Evolutionary conservation across 2,888 invertebrate species (phyloP).

Genomic region (Agapostemon virescens): DNA sequence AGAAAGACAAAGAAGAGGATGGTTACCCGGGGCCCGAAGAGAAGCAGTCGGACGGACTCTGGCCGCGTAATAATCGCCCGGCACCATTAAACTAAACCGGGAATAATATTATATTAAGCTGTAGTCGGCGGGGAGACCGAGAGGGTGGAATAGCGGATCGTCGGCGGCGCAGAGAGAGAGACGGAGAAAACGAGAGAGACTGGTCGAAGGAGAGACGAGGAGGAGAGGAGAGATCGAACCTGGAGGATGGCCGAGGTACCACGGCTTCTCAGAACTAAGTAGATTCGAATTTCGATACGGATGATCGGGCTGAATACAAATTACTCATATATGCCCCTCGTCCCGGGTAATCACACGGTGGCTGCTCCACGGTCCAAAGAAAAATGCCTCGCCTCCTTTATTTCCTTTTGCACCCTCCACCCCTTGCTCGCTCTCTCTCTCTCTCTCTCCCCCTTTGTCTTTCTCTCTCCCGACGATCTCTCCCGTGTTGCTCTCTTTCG

Average conservation of each 20-base stretch:
- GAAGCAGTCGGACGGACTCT: constrained; percentile 71
- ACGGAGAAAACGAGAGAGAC: too few relatives aligned
- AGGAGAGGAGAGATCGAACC: constrained; percentile 60
- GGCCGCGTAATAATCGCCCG: constrained; percentile 80
- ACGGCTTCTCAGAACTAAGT: constrained; percentile 80
- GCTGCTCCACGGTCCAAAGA: constrained; percentile 77
- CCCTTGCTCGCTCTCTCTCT: constrained; percentile 39
- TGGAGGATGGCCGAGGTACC: constrained; percentile 65
- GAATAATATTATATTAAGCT: constrained; percentile 81
- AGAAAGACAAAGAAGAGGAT: not conserved
- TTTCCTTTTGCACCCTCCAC: constrained; percentile 62
- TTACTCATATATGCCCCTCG: constrained; percentile 79
- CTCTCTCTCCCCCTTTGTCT: constrained; percentile 10
- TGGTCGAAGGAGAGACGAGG: constrained; percentile 31
- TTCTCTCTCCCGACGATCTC: constrained; percentile 21
- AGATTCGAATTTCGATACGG: constrained; percentile 81
- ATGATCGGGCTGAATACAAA: constrained; percentile 81
- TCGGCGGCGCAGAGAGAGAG: constrained; percentile 44
- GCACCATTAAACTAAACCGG: constrained; percentile 80
- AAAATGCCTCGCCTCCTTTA: constrained; percentile 74
- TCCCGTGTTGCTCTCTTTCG: constrained; percentile 29
- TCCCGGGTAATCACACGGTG: constrained; percentile 80
- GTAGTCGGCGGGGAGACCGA: constrained; percentile 69
- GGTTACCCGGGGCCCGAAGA: constrained; percentile 67
- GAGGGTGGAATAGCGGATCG: constrained; percentile 66